Evolutionary conservation across 2,797 vertebrate genomes (phyloP).

Genomic region (Diplodus sargus): DNA sequence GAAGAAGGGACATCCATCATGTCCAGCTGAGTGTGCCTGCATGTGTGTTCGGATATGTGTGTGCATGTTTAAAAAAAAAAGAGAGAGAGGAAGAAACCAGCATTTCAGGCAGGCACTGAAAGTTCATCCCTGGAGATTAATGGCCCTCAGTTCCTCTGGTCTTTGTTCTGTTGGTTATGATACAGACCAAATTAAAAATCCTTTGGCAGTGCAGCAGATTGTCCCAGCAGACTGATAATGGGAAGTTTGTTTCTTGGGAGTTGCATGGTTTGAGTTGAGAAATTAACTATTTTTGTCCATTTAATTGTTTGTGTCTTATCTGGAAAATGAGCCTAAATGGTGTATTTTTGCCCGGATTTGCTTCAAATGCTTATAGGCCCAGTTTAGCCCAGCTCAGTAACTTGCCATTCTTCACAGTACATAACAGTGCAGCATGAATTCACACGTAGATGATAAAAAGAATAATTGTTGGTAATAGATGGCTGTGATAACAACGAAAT

Average conservation of each 20-base stretch:
- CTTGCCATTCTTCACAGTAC: background rate
- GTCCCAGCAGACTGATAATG: slow-evolving; percentile 36
- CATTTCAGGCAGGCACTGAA: slow-evolving; percentile 55
- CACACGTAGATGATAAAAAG: background rate
- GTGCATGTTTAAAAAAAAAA: background rate
- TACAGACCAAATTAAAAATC: slow-evolving; percentile 81
- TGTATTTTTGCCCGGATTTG: background rate
- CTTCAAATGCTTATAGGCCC: background rate
- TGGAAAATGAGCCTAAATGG: slow-evolving; percentile 8
- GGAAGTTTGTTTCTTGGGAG: slow-evolving; percentile 45
- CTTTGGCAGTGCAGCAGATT: slow-evolving; percentile 56
- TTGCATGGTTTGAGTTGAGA: slow-evolving; percentile 21
- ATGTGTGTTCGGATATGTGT: slow-evolving; percentile 12
- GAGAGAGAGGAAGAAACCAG: slow-evolving; percentile 34
- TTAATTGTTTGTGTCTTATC: slow-evolving; percentile 17
- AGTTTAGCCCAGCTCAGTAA: background rate
- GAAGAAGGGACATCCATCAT: slow-evolving; percentile 75
- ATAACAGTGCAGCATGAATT: background rate
- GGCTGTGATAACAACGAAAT: no score
- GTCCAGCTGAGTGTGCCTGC: slow-evolving; percentile 51
- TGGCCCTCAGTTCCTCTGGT: slow-evolving; percentile 56
- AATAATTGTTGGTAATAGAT: background rate
- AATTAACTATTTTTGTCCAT: slow-evolving; percentile 16
- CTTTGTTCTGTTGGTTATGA: slow-evolving; percentile 68
- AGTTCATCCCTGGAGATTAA: slow-evolving; percentile 76